Conservation (phyloP, 2,797 vertebrate genomes). For the Xerus rutilus region DNA sequence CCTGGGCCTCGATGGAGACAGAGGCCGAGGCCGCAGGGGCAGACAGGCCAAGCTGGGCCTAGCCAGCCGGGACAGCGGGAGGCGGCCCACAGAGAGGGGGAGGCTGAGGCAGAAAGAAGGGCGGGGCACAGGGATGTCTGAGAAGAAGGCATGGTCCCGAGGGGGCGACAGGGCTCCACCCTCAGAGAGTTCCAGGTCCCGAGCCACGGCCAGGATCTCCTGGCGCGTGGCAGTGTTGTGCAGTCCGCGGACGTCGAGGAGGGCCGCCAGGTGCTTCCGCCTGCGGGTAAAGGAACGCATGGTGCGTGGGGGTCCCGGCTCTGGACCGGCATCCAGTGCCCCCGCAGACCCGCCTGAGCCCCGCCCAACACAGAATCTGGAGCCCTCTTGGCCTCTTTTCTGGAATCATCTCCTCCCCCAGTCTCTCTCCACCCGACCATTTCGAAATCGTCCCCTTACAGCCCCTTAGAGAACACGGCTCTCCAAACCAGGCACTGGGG, state of each 20-base stretch:
- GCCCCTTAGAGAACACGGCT: not conserved
- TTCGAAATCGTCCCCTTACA: not conserved
- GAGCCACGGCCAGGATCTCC: slow-evolving; percentile 93
- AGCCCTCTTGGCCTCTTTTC: not conserved
- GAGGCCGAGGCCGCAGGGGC: slow-evolving; percentile 9
- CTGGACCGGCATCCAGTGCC: accelerated
- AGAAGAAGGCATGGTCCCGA: slow-evolving; percentile 91
- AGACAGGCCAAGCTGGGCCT: slow-evolving; percentile 52
- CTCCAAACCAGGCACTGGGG: not conserved
- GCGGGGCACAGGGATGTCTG: slow-evolving; percentile 92
- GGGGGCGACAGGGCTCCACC: slow-evolving; percentile 61
- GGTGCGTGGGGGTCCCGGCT: accelerated
- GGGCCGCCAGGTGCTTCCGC: slow-evolving; percentile 92
- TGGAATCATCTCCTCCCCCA: no score
- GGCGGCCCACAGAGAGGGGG: slow-evolving; percentile 63
- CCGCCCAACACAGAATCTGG: not conserved
- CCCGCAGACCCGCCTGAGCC: not conserved
- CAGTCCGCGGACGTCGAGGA: slow-evolving; percentile 93
- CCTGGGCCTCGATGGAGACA: not conserved
- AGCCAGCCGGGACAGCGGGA: slow-evolving; percentile 64
- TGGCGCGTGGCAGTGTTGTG: slow-evolving; percentile 90
- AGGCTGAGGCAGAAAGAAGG: slow-evolving; percentile 88
- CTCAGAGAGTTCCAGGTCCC: slow-evolving; percentile 89
- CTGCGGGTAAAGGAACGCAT: slow-evolving; percentile 17
- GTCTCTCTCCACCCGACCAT: not conserved